These are phyloP conservation scores for Heliornis fulica DNA, from an alignment of 2,113 vertebrate genomes.

Conservation along the genomic window DNA sequence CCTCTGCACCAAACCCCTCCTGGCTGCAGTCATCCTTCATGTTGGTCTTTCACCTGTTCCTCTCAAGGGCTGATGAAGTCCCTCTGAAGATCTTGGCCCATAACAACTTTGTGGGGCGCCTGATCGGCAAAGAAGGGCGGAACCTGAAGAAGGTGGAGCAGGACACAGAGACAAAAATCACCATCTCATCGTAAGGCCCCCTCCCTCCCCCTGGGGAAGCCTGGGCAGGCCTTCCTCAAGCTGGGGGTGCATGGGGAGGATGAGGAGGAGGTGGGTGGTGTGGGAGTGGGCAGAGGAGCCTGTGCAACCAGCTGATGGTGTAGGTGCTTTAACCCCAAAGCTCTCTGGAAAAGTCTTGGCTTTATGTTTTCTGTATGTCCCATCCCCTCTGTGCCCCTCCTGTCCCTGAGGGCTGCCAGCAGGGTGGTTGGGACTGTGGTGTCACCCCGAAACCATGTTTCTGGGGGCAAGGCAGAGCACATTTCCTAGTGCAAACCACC, in stretches of 20 bases:
- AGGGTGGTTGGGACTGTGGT: not conserved
- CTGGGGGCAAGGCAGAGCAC: not conserved
- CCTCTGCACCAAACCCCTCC: not conserved
- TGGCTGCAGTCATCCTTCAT: not conserved
- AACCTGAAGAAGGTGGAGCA: conserved; percentile 97
- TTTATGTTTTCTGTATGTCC: accelerated
- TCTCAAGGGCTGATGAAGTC: conserved; percentile 88
- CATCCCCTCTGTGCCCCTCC: accelerated
- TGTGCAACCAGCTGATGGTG: accelerated
- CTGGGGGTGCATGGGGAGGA: accelerated
- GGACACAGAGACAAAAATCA: conserved; percentile 96
- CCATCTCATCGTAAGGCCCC: conserved; percentile 89
- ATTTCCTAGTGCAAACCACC: not conserved
- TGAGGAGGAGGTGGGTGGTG: not conserved
- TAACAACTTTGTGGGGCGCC: conserved; percentile 94
- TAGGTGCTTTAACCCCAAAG: not conserved
- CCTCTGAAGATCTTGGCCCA: conserved; percentile 94
- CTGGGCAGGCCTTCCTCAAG: not conserved
- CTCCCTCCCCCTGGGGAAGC: not conserved
- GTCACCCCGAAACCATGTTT: not conserved
- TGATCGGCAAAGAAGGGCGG: conserved; percentile 94
- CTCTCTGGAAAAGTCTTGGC: not conserved
- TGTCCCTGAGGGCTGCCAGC: not conserved
- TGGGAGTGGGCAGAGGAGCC: not conserved
- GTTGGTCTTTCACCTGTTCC: not conserved